Evolutionary conservation across 2,113 vertebrate species (phyloP).

Genomic region (Varanus komodoensis): DNA sequence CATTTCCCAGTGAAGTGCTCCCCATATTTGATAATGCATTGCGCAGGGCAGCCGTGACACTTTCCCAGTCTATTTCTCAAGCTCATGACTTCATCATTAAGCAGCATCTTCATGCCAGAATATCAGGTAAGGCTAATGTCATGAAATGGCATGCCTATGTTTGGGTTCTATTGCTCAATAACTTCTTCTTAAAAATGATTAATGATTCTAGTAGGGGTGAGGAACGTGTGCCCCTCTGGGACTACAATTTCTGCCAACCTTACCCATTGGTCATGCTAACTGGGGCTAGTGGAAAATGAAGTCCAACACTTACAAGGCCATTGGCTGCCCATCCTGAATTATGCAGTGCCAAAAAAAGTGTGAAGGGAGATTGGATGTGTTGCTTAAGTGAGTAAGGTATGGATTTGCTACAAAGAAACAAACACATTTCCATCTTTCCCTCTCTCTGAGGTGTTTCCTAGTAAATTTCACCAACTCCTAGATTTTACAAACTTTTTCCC

Average conservation of each 20-base stretch:
- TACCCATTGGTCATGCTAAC: too few relatives aligned
- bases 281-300: too few relatives aligned
- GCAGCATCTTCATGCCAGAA: slow-evolving; percentile 86
- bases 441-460: neutral
- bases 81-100: slow-evolving; percentile 68
- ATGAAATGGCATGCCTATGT: neutral
- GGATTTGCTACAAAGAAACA: neutral
- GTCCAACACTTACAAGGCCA: neutral
- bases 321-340: too few relatives aligned
- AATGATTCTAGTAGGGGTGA: neutral
- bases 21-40: slow-evolving; percentile 88
- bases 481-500: neutral
- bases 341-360: neutral
- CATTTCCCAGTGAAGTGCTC: slow-evolving; percentile 86
- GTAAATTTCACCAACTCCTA: neutral
- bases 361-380: neutral
- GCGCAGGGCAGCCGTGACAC: slow-evolving; percentile 72
- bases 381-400: too few relatives aligned
- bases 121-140: slow-evolving; percentile 83
- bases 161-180: neutral
- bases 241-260: too few relatives aligned
- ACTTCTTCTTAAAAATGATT: neutral
- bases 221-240: too few relatives aligned
- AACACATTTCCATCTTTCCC: neutral
- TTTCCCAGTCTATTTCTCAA: slow-evolving; percentile 59